phyloP scores from a whole-genome alignment of 2,888 invertebrate genomes.

The Hipparchia sbordonii region DNA sequence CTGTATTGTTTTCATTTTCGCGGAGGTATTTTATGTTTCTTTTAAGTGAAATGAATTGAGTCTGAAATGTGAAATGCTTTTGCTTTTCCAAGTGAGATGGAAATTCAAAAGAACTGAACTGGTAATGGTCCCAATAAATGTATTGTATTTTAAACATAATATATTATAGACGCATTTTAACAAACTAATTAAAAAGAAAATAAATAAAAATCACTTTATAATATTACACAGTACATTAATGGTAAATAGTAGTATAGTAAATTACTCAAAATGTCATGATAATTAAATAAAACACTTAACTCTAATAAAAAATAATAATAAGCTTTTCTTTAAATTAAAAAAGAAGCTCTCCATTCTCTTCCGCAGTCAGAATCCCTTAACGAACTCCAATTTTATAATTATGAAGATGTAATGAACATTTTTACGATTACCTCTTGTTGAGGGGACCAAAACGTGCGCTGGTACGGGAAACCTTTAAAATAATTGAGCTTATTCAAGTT shows the following conservation, averaged over 20 bases:
- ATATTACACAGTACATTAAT: too few relatives aligned
- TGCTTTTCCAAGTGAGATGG: neutral
- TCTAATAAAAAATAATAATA: neutral
- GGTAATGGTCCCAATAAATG: too few relatives aligned
- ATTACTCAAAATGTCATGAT: neutral
- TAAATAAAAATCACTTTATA: too few relatives aligned
- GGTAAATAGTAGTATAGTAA: too few relatives aligned
- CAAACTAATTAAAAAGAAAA: too few relatives aligned
- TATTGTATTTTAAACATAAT: too few relatives aligned
- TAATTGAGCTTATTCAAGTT: constrained; percentile 20
- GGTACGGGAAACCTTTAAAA: constrained; percentile 7
- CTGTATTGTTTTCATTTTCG: constrained; percentile 11
- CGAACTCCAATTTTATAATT: constrained; percentile 9
- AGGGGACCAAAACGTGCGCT: constrained; percentile 4
- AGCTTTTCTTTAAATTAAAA: neutral
- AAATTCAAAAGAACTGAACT: neutral
- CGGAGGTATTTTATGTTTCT: neutral
- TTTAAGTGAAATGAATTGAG: constrained; percentile 5
- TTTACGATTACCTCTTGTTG: constrained; percentile 15
- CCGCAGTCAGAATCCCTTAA: neutral
- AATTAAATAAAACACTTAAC: neutral
- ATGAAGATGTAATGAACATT: constrained; percentile 17
- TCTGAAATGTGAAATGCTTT: neutral
- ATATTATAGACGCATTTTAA: too few relatives aligned
- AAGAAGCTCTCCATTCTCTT: neutral